Evolutionary conservation across 2,113 vertebrate species (phyloP).

Genomic region (Myrmecobius fasciatus): DNA sequence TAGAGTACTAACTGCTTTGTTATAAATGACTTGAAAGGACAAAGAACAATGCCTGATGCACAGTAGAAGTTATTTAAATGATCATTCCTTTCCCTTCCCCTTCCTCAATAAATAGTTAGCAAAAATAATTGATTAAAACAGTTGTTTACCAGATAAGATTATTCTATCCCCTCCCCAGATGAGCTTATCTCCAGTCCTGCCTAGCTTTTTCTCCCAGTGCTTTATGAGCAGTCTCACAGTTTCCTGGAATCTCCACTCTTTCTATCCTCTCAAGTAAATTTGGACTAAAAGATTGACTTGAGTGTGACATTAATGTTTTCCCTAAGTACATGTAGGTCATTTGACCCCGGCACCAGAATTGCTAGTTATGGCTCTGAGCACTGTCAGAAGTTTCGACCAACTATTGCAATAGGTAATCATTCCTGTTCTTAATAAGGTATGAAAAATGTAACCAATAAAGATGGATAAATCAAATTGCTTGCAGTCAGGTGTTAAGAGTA

Average conservation of each 20-base stretch:
- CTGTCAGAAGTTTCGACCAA: neutral
- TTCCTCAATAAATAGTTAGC: neutral
- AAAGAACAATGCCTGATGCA: neutral
- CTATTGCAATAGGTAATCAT: neutral
- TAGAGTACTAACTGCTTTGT: neutral
- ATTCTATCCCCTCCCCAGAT: neutral
- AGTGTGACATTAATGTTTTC: neutral
- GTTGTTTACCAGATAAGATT: neutral
- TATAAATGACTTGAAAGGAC: neutral
- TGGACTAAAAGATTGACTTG: neutral
- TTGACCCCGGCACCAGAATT: neutral
- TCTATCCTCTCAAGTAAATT: neutral
- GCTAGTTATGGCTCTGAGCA: neutral
- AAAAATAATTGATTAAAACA: neutral
- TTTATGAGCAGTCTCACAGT: neutral
- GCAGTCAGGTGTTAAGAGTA: neutral
- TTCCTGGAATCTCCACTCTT: neutral
- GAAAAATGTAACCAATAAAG: neutral
- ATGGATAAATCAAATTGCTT: neutral
- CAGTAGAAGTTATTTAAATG: neutral
- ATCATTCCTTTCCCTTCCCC: neutral
- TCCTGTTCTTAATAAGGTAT: neutral
- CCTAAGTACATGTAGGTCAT: neutral
- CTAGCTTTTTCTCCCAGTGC: neutral
- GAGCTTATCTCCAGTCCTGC: too few species aligned